These are phyloP conservation scores for Heterohyrax brucei DNA, from an alignment of 2,797 vertebrate genomes.

Conservation along the genomic window DNA sequence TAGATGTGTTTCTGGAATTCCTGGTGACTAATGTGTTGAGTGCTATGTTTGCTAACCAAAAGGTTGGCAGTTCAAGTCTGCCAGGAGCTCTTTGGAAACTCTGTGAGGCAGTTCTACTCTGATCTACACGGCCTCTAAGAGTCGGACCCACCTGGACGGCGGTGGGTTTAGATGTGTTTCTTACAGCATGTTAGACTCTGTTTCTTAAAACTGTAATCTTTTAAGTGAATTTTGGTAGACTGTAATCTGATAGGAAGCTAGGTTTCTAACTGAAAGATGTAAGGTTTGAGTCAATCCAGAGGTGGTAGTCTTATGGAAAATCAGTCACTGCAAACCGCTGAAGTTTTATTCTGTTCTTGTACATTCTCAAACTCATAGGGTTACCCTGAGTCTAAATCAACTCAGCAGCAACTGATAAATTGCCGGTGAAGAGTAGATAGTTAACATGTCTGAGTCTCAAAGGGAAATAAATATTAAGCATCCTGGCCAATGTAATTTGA, in stretches of 20 bases:
- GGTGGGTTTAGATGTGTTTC: neutral
- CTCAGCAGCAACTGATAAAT: neutral
- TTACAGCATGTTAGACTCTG: neutral
- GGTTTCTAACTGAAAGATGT: neutral
- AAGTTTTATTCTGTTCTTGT: neutral
- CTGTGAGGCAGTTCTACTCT: no score
- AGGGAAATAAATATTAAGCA: neutral
- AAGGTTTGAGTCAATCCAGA: neutral
- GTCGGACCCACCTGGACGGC: no score
- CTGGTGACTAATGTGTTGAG: no score
- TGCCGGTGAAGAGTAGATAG: neutral
- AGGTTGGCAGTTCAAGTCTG: no score
- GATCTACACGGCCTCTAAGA: no score
- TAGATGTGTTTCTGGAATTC: neutral
- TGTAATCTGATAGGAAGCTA: neutral
- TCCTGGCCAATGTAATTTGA: neutral
- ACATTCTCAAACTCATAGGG: neutral
- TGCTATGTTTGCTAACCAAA: no score
- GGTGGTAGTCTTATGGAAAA: neutral
- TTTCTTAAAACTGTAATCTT: constrained; percentile 27
- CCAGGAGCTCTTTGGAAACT: no score
- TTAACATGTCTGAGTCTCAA: constrained; percentile 34
- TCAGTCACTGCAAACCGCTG: neutral
- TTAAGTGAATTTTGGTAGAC: neutral
- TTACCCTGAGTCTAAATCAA: neutral